These are phyloP conservation scores for Rhizomys pruinosus DNA, from an alignment of 2,113 vertebrate genomes.

Conservation along the genomic window DNA sequence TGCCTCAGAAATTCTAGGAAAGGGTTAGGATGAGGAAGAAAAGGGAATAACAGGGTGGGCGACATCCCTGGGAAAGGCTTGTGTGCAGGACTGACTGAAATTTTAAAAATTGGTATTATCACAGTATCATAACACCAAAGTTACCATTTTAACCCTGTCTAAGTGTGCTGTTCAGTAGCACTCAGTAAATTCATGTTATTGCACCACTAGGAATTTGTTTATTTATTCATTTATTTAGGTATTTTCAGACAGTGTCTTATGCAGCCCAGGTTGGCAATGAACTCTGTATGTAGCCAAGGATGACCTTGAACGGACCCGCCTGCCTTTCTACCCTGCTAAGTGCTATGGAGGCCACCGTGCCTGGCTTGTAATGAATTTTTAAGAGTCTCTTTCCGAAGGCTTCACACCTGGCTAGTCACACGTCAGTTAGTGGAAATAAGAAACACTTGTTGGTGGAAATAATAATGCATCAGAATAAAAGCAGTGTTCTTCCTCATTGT, in stretches of 20 bases:
- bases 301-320: background rate
- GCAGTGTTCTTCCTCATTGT: background rate
- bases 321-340: background rate
- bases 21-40: background rate
- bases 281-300: background rate
- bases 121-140: background rate
- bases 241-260: background rate
- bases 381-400: background rate
- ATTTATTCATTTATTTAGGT: background rate
- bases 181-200: background rate
- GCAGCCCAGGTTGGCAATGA: background rate
- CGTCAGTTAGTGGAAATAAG: background rate
- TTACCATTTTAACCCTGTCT: background rate
- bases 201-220: background rate
- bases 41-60: background rate
- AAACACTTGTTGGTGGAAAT: constrained; percentile 39
- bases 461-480: background rate
- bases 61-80: background rate
- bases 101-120: background rate
- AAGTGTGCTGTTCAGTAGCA: background rate
- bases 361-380: background rate
- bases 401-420: constrained; percentile 21
- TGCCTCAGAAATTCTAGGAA: constrained; percentile 13
- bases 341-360: background rate
- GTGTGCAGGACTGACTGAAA: background rate